Evolutionary conservation across 2,888 invertebrate species (phyloP), one percentile per base, ranked within the genome.

Genomic region (Tetrapedia diversipes): DNA sequence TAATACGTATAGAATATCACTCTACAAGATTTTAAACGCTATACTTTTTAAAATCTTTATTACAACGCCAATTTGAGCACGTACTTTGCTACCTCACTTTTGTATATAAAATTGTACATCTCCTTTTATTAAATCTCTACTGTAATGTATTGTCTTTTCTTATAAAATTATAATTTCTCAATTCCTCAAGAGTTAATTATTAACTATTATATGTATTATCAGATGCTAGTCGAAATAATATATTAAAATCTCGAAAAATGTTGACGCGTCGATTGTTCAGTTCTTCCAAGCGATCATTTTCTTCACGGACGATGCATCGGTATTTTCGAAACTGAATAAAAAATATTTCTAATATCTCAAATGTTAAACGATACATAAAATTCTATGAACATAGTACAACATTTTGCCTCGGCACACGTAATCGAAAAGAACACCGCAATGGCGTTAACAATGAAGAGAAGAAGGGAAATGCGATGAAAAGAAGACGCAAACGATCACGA

Each of bases 341-440:
- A 22, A 4, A 43, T 22, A 37, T 6, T 19, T 19, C 2, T 4
- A 16, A 22, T 16, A 22, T 16, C 16, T 1, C 29, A 16, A 29
- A 10, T 2, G 3, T 51, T 16, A 16, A 51, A 4, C 6, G 11
- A 24, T 4, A n/a, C 1, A 24, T 2, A 4, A 24, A 4, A 49
- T 14, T n/a, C 32, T 4, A 14, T 10, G 19, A n/a, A 22, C 4
- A 16, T 16, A 14, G 19, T 43, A 37, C 1, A 61, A 67, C n/a
- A n/a, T 59, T 74, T 67, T 37, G 63, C 60, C 59, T 63, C 68
- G 60, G 75, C 47, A 47, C 59, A 19, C 56, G 19, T 11, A 47
- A 56, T 61, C 54, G 19, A 43, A 10, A 27, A 4, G 24, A 47
- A 45, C 16, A 27, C n/a, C 39, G 6, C 10, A 34, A 41, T 10